Percentiles rank a stretch among this genome's conserved stretches.
Conservation (phyloP, 2,113 vertebrate species). For the Paraplagusia blochii region DNA sequence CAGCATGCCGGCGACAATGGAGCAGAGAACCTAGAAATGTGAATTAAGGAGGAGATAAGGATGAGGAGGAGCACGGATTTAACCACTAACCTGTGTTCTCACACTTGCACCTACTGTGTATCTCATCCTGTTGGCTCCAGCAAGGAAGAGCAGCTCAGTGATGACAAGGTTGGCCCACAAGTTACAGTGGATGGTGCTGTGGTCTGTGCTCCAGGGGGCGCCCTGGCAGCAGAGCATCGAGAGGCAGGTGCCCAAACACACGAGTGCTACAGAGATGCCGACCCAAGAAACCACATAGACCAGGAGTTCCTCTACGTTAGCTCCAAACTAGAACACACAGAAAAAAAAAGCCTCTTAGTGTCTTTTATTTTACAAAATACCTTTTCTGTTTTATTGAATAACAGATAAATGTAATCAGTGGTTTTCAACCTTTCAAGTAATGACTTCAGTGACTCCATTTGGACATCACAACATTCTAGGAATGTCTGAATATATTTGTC, state of each 20-base stretch:
- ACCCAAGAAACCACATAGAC: slow-evolving; percentile 92
- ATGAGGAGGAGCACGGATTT: not conserved
- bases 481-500: no score
- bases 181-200: slow-evolving; percentile 89
- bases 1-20: slow-evolving; percentile 85
- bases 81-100: not conserved
- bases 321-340: slow-evolving; percentile 76
- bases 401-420: no score
- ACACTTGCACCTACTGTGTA: slow-evolving; percentile 78
- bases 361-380: no score
- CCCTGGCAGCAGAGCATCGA: slow-evolving; percentile 92
- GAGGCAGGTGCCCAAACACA: slow-evolving; percentile 90
- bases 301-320: slow-evolving; percentile 82
- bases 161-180: slow-evolving; percentile 82
- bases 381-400: no score
- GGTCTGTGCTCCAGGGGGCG: slow-evolving; percentile 85
- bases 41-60: not conserved
- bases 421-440: no score
- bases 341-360: no score
- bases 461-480: no score
- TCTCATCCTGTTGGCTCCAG: slow-evolving; percentile 89
- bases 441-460: slow-evolving; percentile 2
- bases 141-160: slow-evolving; percentile 87
- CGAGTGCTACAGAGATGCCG: slow-evolving; percentile 88
- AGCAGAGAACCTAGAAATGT: slow-evolving; percentile 80